Base-by-base conservation (phyloP, 2,113 vertebrate species). In the Ancistrus triradiatus region DNA sequence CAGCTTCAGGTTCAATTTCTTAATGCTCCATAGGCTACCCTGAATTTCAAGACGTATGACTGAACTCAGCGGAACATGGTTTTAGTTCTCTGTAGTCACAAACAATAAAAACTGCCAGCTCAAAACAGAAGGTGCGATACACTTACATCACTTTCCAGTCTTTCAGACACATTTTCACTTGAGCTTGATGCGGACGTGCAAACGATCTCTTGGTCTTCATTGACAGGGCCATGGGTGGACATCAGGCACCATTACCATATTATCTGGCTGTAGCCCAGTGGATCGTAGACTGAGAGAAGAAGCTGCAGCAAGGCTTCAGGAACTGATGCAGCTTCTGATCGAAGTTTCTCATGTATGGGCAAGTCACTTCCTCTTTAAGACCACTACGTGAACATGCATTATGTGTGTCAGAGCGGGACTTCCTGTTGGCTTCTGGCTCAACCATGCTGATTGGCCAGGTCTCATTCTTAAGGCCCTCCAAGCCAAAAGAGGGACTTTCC, bases 401-500 rank as follows among this genome's bases (percentile, higher is more conserved):
- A 2, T 5, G 2, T 42, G 38, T 42, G 38, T 42, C 38, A 42
- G 38, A n/a, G 14, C 11, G 38, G 14, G 14, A 42, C 38, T 42
- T 42, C 38, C 38, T 42, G 14, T 5, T 15, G 38, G 13, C 14
- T 38, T 7, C 7, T 9, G 28, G 9, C 4, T 4, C 28, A 9
- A 33, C 28, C 28, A 15, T 15, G 38, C 38, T 42, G 13, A 42
- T 42, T 42, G 14, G 38, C 38, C 38, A 15, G 38, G 38, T n/a
- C 38, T 15, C 10, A 42, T 6, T 13, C n/a, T 14, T 1, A 42
- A 6, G 38, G 38, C 11, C n/a, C 5, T 2, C 14, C 1, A 35
- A 46, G 1, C 13, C 7, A 14, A 35, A 21, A 25, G n/a, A 49
- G 65, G 70, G 70, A 68, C 64, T 73, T 73, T 73, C 70, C 74